These are phyloP conservation scores for Ernsta delagoae DNA, from an alignment of 2,888 invertebrate species.

Conservation along the genomic window DNA sequence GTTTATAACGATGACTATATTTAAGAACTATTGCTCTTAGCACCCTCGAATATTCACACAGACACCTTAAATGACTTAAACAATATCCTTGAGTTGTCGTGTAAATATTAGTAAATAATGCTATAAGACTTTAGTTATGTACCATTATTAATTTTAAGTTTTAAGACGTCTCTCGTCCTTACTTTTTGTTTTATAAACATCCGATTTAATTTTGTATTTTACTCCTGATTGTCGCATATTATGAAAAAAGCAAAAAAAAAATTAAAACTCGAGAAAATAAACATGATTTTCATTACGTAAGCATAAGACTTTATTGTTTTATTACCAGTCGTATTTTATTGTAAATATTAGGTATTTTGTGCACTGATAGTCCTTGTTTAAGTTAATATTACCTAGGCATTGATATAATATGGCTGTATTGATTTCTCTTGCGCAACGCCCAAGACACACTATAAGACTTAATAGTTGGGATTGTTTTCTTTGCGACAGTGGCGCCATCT, in stretches of 20 bases:
- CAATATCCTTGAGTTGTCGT: conserved; percentile 48
- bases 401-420: conserved; percentile 48
- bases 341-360: conserved; percentile 76
- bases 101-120: conserved; percentile 63
- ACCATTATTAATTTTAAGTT: conserved; percentile 45
- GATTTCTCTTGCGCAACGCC: conserved; percentile 56
- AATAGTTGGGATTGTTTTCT: conserved; percentile 56
- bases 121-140: conserved; percentile 54
- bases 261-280: conserved; percentile 63
- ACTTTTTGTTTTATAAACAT: conserved; percentile 67
- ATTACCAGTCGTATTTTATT: conserved; percentile 68
- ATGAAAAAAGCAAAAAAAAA: conserved; percentile 58
- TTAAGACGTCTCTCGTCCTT: conserved; percentile 55
- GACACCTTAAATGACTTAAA: too few species aligned
- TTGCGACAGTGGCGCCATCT: conserved; percentile 50
- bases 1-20: not conserved
- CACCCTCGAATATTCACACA: conserved; percentile 56
- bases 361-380: conserved; percentile 78
- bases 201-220: conserved; percentile 46
- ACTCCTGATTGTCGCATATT: conserved; percentile 45
- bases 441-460: conserved; percentile 62
- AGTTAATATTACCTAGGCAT: conserved; percentile 68
- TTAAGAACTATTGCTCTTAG: conserved; percentile 34
- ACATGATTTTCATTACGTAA: conserved; percentile 52
- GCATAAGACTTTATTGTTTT: conserved; percentile 47